phyloP scores from a whole-genome alignment of 1,140 invertebrate genomes.

The Panagrolaimus sp. region DNA sequence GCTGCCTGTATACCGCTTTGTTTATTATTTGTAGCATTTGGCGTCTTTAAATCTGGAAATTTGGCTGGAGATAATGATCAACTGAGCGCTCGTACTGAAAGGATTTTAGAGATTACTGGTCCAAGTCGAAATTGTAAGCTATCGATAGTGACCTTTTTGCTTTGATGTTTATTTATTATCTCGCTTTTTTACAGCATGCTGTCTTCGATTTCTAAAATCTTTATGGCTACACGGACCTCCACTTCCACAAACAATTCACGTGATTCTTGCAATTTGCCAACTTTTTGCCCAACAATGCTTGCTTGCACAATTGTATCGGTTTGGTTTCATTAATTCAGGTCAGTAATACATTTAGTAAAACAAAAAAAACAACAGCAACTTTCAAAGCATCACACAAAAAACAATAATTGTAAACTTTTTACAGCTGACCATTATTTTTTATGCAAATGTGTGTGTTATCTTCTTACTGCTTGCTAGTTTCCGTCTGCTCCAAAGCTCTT shows the following conservation, averaged over 20 bases:
- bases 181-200: slow-evolving; percentile 29
- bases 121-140: slow-evolving; percentile 14
- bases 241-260: slow-evolving; percentile 49
- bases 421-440: too few relatives aligned
- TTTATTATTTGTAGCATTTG: slow-evolving; percentile 44
- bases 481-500: too few relatives aligned
- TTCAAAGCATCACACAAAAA: too few relatives aligned
- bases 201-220: slow-evolving; percentile 33
- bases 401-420: too few relatives aligned
- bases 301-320: slow-evolving; percentile 54
- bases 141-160: neutral
- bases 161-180: slow-evolving; percentile 13
- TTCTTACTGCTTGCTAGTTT: too few relatives aligned
- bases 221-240: slow-evolving; percentile 53
- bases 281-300: slow-evolving; percentile 57
- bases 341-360: neutral
- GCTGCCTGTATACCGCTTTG: slow-evolving; percentile 44
- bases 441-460: too few relatives aligned
- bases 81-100: slow-evolving; percentile 40
- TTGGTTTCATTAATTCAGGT: slow-evolving; percentile 57
- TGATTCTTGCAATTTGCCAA: slow-evolving; percentile 49
- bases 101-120: slow-evolving; percentile 37
- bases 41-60: slow-evolving; percentile 53
- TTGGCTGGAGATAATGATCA: slow-evolving; percentile 54
- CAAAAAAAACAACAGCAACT: too few relatives aligned